A percentile compares a stretch with the other conserved stretches of the same genome.
Conservation (phyloP, 2,113 vertebrate genomes). For the Bubo scandiacus region DNA sequence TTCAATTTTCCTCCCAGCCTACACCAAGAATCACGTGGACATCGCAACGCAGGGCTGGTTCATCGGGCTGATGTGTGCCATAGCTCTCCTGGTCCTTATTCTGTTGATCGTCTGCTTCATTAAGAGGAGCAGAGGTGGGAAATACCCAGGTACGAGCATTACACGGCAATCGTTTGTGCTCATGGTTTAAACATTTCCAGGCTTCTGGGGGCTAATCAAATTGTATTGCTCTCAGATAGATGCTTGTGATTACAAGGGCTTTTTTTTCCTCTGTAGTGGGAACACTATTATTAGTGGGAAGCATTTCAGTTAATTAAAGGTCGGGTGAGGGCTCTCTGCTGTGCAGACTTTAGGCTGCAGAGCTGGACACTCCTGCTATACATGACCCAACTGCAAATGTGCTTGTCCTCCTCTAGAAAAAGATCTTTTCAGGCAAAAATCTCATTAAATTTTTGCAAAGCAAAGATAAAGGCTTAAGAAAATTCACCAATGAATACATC, state of each 20-base stretch:
- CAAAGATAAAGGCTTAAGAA: background rate
- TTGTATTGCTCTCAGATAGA: background rate
- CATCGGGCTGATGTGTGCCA: conserved; percentile 98
- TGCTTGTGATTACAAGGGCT: background rate
- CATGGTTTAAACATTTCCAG: background rate
- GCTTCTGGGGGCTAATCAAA: background rate
- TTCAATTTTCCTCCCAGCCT: conserved; percentile 76
- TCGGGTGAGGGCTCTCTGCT: background rate
- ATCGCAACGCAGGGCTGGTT: conserved; percentile 99
- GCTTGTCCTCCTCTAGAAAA: background rate
- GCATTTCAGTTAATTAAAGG: conserved; percentile 10
- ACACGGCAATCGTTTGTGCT: background rate
- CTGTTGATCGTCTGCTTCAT: conserved; percentile 99
- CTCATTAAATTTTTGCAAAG: background rate
- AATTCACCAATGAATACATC: background rate
- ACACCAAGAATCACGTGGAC: conserved; percentile 90
- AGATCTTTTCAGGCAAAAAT: background rate
- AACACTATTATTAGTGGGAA: background rate
- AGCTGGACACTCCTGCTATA: background rate
- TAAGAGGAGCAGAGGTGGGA: conserved; percentile 95
- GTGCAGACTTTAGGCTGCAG: background rate
- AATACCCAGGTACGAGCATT: conserved; percentile 86
- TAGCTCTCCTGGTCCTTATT: conserved; percentile 95
- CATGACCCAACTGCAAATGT: background rate
- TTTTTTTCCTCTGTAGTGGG: background rate